These are phyloP conservation scores for Celastrina argiolus DNA, from an alignment of 2,888 invertebrate species.

Conservation along the genomic window DNA sequence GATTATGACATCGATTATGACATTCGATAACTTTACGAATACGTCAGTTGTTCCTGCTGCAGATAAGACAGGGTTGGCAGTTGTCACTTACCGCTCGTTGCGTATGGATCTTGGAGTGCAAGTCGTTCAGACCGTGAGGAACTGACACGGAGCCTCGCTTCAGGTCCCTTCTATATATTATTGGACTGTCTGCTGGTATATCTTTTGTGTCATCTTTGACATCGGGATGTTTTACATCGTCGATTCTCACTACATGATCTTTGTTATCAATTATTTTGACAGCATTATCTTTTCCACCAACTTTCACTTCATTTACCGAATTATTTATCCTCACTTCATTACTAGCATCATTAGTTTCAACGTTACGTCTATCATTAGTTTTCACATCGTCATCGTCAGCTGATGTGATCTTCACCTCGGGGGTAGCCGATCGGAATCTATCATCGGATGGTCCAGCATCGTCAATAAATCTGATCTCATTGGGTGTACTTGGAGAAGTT, in stretches of 20 bases:
- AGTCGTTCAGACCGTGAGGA: conserved; percentile 54
- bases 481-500: conserved; percentile 41
- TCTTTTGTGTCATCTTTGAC: conserved; percentile 24
- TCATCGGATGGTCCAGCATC: conserved; percentile 36
- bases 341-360: neutral
- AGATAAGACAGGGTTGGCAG: neutral
- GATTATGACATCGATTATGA: too few relatives aligned
- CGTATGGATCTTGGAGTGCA: neutral
- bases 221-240: neutral
- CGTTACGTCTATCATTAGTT: neutral
- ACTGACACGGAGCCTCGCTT: conserved; percentile 81
- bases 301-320: neutral
- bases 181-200: conserved; percentile 38
- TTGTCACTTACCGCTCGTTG: neutral
- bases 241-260: neutral
- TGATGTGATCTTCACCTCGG: conserved; percentile 32
- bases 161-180: conserved; percentile 45
- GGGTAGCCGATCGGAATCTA: conserved; percentile 47
- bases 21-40: too few relatives aligned
- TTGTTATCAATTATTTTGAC: neutral
- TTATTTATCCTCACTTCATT: neutral
- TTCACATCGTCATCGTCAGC: conserved; percentile 8
- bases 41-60: too few relatives aligned
- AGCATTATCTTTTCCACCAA: neutral
- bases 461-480: conserved; percentile 43